Conservation (phyloP, 2,113 vertebrate species). For the Sciurus niger region DNA sequence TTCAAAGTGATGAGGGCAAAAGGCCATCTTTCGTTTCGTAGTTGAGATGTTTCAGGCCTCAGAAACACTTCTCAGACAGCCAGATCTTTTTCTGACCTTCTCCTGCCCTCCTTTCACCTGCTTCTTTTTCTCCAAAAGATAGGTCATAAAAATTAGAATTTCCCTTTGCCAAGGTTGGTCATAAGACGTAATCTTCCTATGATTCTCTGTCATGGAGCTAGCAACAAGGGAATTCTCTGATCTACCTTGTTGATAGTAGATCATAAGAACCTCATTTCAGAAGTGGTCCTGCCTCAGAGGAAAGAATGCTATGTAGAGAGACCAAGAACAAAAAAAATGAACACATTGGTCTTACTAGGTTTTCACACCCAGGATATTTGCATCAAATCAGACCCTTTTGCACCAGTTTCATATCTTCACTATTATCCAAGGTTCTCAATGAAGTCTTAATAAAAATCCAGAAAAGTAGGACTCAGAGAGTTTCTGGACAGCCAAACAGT, state of each 20-base stretch:
- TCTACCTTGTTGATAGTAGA: not conserved
- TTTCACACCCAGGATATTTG: not conserved
- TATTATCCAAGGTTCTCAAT: not conserved
- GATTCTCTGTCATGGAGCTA: not conserved
- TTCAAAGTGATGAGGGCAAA: not conserved
- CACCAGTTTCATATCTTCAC: not conserved
- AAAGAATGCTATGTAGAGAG: not conserved
- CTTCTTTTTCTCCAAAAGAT: not conserved
- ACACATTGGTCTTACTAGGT: not conserved
- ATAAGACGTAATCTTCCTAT: not conserved
- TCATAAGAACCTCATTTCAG: not conserved
- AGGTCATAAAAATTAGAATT: not conserved
- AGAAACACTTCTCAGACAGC: not conserved
- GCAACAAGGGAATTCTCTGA: not conserved
- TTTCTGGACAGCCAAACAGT: not conserved
- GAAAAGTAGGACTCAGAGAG: not conserved
- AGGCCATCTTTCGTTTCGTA: not conserved
- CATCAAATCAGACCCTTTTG: not conserved
- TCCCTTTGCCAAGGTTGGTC: not conserved
- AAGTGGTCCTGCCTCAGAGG: not conserved
- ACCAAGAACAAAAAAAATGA: not conserved
- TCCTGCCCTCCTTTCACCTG: not conserved
- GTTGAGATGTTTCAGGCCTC: not conserved
- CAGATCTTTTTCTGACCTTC: not conserved
- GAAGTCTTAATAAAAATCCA: not conserved